Percentiles rank a stretch among this genome's conserved stretches.
Evolutionary conservation across 2,888 invertebrate genomes (phyloP).

Genomic region (Chalcosyrphus nemorum): DNA sequence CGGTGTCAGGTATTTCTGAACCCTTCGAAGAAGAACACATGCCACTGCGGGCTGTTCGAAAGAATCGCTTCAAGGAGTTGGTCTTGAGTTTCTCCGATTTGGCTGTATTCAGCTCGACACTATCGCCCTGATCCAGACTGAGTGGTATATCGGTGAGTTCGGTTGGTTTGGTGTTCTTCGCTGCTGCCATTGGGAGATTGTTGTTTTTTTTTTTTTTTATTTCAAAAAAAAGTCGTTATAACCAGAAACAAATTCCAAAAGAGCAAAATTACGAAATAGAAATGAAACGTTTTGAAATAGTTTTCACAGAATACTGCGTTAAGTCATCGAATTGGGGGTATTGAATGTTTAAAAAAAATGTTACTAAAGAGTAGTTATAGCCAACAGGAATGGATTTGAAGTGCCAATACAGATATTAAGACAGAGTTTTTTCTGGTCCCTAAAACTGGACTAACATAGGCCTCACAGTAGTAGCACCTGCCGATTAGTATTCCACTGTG

Average conservation of each 20-base stretch:
- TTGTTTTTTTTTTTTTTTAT: neutral
- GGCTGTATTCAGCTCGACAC: neutral
- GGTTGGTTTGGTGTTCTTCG: neutral
- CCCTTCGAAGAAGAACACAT: too few relatives aligned
- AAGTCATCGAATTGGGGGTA: neutral
- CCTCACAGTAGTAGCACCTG: too few relatives aligned
- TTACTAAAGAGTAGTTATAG: too few relatives aligned
- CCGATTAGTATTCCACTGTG: too few relatives aligned
- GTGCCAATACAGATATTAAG: too few relatives aligned
- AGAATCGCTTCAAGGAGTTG: slow-evolving; percentile 27
- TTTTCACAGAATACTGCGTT: neutral
- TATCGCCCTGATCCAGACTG: neutral
- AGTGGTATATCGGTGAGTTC: neutral
- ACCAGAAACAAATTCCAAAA: neutral
- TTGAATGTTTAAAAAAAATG: neutral
- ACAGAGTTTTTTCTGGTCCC: too few relatives aligned
- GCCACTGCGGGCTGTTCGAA: slow-evolving; percentile 18
- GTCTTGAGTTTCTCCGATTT: slow-evolving; percentile 11
- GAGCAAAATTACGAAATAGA: neutral
- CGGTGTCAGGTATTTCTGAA: too few relatives aligned
- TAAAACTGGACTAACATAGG: too few relatives aligned
- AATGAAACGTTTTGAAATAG: neutral
- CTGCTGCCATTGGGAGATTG: neutral
- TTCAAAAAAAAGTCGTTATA: neutral
- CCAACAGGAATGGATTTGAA: too few relatives aligned